phyloP scores from a whole-genome alignment of 2,888 invertebrate genomes.

The Eueremaeus valkanovi region DNA sequence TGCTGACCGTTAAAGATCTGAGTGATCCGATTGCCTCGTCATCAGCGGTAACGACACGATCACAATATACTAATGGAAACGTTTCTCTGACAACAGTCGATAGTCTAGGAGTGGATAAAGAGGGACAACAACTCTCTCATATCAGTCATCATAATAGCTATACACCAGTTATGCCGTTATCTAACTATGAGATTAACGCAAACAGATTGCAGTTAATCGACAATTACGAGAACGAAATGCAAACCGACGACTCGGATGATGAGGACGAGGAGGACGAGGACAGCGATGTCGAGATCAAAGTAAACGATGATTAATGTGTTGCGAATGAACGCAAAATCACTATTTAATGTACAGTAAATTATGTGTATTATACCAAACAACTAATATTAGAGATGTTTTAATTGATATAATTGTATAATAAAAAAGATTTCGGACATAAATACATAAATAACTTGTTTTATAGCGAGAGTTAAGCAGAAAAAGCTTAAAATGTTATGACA shows the following conservation, averaged over 20 bases:
- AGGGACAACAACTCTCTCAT: constrained; percentile 16
- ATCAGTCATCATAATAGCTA: constrained; percentile 27
- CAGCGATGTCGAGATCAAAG: constrained; percentile 39
- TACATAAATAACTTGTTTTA: background rate
- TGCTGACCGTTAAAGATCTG: background rate
- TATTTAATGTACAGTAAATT: constrained; percentile 27
- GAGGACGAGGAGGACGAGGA: constrained; percentile 39
- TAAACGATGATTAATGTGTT: constrained; percentile 39
- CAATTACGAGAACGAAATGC: constrained; percentile 29
- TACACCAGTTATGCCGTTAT: constrained; percentile 16
- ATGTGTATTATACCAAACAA: background rate
- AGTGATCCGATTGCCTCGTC: constrained; percentile 21
- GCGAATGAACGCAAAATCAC: background rate
- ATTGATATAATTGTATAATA: constrained; percentile 13
- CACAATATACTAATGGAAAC: background rate
- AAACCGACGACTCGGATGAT: constrained; percentile 24
- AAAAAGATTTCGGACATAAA: background rate
- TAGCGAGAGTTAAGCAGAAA: background rate
- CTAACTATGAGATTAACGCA: constrained; percentile 22
- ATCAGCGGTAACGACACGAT: background rate
- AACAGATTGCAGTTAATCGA: constrained; percentile 29
- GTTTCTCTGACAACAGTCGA: background rate
- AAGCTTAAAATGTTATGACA: background rate
- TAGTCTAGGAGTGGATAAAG: constrained; percentile 12
- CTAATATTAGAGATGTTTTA: constrained; percentile 14